These are phyloP conservation scores for Apis dorsata DNA, from an alignment of 1,140 invertebrate genomes.

Conservation along the genomic window DNA sequence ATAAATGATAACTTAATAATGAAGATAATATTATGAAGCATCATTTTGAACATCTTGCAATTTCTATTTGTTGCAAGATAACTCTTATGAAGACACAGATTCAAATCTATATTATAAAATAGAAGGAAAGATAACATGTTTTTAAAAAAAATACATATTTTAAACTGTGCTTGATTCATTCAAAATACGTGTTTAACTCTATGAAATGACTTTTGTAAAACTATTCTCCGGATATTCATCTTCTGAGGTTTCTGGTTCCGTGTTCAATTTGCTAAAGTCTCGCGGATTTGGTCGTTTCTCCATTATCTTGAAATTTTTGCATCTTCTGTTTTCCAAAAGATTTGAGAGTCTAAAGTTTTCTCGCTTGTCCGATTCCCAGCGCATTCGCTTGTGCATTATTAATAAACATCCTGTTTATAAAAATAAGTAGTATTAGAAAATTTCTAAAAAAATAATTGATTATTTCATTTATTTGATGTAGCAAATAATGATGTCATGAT, in stretches of 20 bases:
- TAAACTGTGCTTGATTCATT: background rate
- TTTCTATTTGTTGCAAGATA: background rate
- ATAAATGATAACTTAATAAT: background rate
- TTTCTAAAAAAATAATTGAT: background rate
- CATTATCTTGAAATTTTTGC: constrained; percentile 72
- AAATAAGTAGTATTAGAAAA: constrained; percentile 36
- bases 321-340: constrained; percentile 70
- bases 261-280: constrained; percentile 78
- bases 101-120: background rate
- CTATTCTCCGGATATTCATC: constrained; percentile 74
- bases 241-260: constrained; percentile 78
- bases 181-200: background rate
- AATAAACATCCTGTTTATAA: constrained; percentile 72
- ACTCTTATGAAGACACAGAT: background rate
- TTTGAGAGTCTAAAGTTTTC: constrained; percentile 76
- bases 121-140: background rate
- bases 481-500: background rate
- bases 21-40: constrained; percentile 17
- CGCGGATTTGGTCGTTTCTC: constrained; percentile 76
- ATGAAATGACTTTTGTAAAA: constrained; percentile 72
- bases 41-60: background rate
- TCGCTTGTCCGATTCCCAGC: constrained; percentile 73
- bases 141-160: background rate
- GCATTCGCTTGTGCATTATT: constrained; percentile 72
- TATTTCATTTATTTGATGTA: background rate